Evolutionary conservation across 2,113 vertebrate species (phyloP).

Genomic region (Equus przewalskii): DNA sequence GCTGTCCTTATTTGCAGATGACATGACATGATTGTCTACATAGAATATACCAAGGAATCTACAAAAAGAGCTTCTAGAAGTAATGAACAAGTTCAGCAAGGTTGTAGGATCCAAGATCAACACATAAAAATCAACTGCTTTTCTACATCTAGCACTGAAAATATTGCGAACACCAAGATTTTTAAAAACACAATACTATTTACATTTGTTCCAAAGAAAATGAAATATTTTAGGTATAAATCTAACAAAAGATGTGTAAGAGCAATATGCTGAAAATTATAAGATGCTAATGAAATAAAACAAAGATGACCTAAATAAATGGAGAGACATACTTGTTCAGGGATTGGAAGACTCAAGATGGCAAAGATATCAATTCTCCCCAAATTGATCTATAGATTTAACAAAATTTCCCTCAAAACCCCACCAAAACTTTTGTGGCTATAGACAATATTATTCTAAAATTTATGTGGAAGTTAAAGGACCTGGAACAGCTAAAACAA

Average conservation of each 20-base stretch:
- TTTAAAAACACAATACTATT: neutral
- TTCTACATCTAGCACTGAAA: neutral
- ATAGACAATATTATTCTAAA: neutral
- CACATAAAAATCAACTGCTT: neutral
- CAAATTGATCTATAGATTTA: neutral
- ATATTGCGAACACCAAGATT: neutral
- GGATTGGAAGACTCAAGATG: neutral
- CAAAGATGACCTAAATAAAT: neutral
- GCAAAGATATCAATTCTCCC: neutral
- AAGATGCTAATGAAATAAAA: neutral
- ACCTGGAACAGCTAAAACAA: neutral
- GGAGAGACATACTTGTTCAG: neutral
- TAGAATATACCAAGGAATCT: neutral
- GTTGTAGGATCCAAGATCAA: neutral
- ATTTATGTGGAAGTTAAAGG: neutral
- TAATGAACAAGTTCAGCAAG: neutral
- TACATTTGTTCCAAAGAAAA: neutral
- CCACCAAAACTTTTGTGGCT: neutral
- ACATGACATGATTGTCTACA: neutral
- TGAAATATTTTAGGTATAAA: neutral
- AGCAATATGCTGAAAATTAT: neutral
- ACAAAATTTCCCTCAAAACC: neutral
- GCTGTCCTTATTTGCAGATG: neutral
- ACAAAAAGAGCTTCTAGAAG: neutral
- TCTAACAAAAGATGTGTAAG: neutral